Percentiles rank a stretch among this genome's conserved stretches.
These are phyloP conservation scores for Cyanoderma ruficeps DNA, from an alignment of 2,113 vertebrate species.

Conservation along the genomic window DNA sequence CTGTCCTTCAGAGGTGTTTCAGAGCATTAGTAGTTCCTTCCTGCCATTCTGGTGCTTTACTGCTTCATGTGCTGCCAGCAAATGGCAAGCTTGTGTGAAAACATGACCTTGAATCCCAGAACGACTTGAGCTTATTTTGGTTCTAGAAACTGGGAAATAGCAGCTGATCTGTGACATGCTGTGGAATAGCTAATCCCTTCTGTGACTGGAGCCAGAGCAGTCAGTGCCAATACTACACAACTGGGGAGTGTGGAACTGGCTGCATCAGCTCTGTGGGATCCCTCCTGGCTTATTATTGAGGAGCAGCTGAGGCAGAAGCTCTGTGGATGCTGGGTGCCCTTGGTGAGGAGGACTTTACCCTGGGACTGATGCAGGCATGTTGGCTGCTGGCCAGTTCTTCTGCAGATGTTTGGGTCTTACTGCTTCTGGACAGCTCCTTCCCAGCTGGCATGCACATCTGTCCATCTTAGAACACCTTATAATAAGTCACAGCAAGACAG, in stretches of 20 bases:
- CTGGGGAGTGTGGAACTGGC: neutral
- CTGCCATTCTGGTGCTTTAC: neutral
- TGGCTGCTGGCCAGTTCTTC: slow-evolving; percentile 35
- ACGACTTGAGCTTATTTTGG: slow-evolving; percentile 47
- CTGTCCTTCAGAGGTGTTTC: slow-evolving; percentile 5
- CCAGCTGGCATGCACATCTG: neutral
- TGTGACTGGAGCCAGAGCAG: neutral
- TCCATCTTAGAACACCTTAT: slow-evolving; percentile 9
- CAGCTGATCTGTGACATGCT: slow-evolving; percentile 20
- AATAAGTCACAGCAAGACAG: neutral
- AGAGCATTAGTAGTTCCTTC: neutral
- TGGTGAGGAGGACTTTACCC: slow-evolving; percentile 31
- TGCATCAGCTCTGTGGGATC: neutral
- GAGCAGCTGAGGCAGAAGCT: neutral
- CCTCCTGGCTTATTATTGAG: slow-evolving; percentile 4
- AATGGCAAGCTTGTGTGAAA: slow-evolving; percentile 21
- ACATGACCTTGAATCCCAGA: slow-evolving; percentile 62
- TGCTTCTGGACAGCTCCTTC: slow-evolving; percentile 12
- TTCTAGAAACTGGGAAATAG: slow-evolving; percentile 26
- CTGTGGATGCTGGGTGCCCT: slow-evolving; percentile 12
- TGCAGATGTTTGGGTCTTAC: slow-evolving; percentile 7
- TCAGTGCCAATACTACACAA: slow-evolving; percentile 2
- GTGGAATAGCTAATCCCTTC: slow-evolving; percentile 57
- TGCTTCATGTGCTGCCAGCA: neutral
- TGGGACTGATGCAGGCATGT: neutral